Evolutionary conservation across 2,113 vertebrate genomes (phyloP), one percentile per base, ranked within the genome.

Genomic region (Papio anubis): DNA sequence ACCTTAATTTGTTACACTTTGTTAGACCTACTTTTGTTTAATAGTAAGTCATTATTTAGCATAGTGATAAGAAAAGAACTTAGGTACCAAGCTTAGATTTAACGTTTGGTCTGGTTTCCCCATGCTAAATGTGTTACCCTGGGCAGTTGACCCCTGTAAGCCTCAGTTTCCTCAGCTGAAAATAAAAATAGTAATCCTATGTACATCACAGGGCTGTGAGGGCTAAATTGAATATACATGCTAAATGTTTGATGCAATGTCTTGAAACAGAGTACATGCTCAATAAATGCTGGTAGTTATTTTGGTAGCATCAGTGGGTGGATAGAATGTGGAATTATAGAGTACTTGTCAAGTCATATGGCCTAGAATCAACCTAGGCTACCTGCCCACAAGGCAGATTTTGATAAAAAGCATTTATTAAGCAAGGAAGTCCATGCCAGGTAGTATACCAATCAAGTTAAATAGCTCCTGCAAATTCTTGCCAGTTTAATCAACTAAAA

Each of bases 401-500:
- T 97, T 96, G 40, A 79, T 87, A 14, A 92, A 90, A 91, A 86
- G 18, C 30, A 59, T 79, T 73, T 83, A 85, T 94, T 96, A 94
- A 82, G 35, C 27, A 94, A 76, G 73, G 38, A 90, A 94, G 32
- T 94, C 30, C 30, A 48, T 97, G 66, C 78, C 93, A 97, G 61
- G 40, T 61, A 96, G 82, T 97, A 89, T 91, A 97, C 76, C 50
- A 96, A 94, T 96, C 91, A 96, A 94, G 30, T 89, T 96, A 90
- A 91, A 97, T 83, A 86, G 50, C 82, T 93, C n/a, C 48, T 97
- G 40, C 66, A 86, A 66, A 93, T 93, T 94, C 73, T 96, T 97
- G 88, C 96, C 96, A 93, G 66, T 94, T 97, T 97, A 97, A 97
- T 97, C 59, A 91, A 79, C 88, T 96, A 96, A 98, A 97, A 97